A percentile compares a stretch with the other conserved stretches of the same genome.
These are phyloP conservation scores for Boloria euphrosyne DNA, from an alignment of 2,888 invertebrate genomes.

Conservation along the genomic window DNA sequence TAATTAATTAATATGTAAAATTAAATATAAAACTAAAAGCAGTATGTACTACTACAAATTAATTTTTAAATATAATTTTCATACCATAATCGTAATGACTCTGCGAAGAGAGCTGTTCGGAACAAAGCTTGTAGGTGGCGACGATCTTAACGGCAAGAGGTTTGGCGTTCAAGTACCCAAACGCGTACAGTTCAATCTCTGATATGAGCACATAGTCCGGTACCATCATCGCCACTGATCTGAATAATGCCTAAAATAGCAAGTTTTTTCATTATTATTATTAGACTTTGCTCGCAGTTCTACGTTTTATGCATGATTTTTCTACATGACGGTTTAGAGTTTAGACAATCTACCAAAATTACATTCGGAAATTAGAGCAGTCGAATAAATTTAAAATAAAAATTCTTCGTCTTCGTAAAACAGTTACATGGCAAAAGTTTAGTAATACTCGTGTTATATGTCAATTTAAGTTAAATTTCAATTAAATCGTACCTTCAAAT, in stretches of 20 bases:
- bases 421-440: background rate
- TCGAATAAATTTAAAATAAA: no score
- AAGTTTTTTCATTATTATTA: no score
- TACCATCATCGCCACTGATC: slow-evolving; percentile 99
- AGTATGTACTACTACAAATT: no score
- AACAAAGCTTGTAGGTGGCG: slow-evolving; percentile 95
- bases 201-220: slow-evolving; percentile 97
- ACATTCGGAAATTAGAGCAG: no score
- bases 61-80: background rate
- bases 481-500: slow-evolving; percentile 86
- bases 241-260: slow-evolving; percentile 87
- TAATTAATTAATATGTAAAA: no score
- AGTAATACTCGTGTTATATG: no score
- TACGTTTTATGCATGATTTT: no score
- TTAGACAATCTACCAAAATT: no score
- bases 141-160: slow-evolving; percentile 96
- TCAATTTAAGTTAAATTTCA: background rate
- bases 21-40: no score
- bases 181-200: slow-evolving; percentile 96
- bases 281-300: no score
- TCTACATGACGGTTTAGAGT: no score
- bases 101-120: slow-evolving; percentile 96
- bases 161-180: slow-evolving; percentile 94
- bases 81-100: slow-evolving; percentile 96
- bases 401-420: no score